A percentile compares a stretch with the other conserved stretches of the same genome.
These are phyloP conservation scores for Psittacula cyanocephala DNA, from an alignment of 2,113 vertebrate genomes.

Conservation along the genomic window DNA sequence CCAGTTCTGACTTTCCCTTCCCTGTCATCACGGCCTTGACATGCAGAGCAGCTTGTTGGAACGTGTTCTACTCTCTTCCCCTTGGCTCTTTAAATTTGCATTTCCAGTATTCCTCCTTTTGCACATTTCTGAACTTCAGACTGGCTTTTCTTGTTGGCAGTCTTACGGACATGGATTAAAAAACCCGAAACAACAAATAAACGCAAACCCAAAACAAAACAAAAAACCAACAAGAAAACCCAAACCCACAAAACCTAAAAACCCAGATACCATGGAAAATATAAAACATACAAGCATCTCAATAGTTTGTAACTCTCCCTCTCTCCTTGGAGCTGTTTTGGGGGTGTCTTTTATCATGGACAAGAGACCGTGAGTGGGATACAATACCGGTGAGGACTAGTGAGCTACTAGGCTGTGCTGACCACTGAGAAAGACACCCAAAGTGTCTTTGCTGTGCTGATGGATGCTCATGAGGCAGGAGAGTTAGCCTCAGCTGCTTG, in stretches of 20 bases:
- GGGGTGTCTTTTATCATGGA: too few relatives aligned
- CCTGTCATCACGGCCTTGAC: neutral
- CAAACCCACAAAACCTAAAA: neutral
- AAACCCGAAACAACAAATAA: neutral
- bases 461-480: rapidly evolving
- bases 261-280: neutral
- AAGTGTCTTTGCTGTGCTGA: neutral
- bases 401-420: neutral
- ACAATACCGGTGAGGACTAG: neutral
- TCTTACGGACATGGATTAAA: neutral
- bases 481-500: neutral
- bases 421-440: neutral
- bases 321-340: neutral
- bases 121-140: neutral
- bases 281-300: neutral
- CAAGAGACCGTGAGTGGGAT: neutral
- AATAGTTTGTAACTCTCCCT: neutral
- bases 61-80: neutral
- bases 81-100: neutral
- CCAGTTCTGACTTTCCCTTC: neutral
- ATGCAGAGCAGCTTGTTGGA: neutral
- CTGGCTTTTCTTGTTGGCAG: neutral
- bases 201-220: neutral
- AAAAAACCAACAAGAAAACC: neutral
- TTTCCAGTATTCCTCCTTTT: neutral